Evolutionary conservation across 2,888 invertebrate genomes (phyloP).

Genomic region (Tipula vernalis): DNA sequence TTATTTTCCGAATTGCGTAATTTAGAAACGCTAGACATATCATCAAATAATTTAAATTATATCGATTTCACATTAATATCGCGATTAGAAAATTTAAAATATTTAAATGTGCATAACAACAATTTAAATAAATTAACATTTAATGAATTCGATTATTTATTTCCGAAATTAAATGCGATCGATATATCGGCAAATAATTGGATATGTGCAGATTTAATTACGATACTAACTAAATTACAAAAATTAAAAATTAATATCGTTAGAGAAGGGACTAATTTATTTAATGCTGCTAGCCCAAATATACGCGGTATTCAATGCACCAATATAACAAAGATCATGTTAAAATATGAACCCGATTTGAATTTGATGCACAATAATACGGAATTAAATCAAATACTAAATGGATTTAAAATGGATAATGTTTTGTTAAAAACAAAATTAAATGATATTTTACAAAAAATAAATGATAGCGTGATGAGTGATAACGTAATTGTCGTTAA

Average conservation of each 20-base stretch:
- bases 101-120: neutral
- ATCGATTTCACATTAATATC: neutral
- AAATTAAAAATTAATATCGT: neutral
- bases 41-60: neutral
- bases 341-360: neutral
- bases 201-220: neutral
- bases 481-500: too few species aligned
- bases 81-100: neutral
- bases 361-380: neutral
- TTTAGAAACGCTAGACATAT: neutral
- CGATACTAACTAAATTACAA: neutral
- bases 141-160: neutral
- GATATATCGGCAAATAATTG: neutral
- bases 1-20: neutral
- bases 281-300: neutral
- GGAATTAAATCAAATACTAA: neutral
- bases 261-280: neutral
- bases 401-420: neutral
- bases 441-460: neutral
- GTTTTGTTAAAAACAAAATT: neutral
- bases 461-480: neutral
- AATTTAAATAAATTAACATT: neutral
- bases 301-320: neutral
- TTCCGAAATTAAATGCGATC: neutral
- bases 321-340: neutral